Percentiles rank a stretch among this genome's conserved stretches.
Conservation (phyloP, 2,797 vertebrate species). For the Neosalanx taihuensis region DNA sequence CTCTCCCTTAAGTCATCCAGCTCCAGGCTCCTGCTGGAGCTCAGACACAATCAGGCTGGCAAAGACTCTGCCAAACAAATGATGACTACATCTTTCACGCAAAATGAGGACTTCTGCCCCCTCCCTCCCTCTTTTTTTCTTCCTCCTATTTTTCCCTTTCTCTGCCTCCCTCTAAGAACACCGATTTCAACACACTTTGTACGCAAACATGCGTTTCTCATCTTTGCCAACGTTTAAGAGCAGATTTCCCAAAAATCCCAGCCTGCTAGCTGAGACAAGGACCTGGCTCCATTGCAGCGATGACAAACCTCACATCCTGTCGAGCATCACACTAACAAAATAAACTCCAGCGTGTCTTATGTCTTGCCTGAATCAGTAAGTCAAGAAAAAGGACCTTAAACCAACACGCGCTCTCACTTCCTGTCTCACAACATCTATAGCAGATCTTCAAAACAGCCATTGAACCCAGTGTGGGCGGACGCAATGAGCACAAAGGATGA, state of each 20-base stretch:
- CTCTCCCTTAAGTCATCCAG: constrained; percentile 27
- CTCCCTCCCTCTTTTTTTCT: constrained; percentile 7
- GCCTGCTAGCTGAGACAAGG: constrained; percentile 16
- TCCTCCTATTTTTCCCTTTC: neutral
- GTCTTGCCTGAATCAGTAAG: too few species aligned
- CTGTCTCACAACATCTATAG: neutral
- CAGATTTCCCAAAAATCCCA: constrained; percentile 24
- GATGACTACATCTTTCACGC: constrained; percentile 45
- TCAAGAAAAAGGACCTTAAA: neutral
- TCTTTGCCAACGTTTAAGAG: constrained; percentile 34
- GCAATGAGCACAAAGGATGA: neutral
- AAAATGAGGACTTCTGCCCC: constrained; percentile 39
- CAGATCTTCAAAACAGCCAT: neutral
- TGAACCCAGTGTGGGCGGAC: neutral
- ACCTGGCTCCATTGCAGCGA: constrained; percentile 16
- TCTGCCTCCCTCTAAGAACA: constrained; percentile 16
- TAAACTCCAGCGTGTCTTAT: neutral
- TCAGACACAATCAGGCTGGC: constrained; percentile 59
- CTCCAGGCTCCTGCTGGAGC: constrained; percentile 61
- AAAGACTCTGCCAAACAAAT: constrained; percentile 65
- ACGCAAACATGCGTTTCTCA: constrained; percentile 10
- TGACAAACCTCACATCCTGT: constrained; percentile 39
- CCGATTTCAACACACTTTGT: constrained; percentile 39
- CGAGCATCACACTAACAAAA: constrained; percentile 32
- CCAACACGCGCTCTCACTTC: neutral